Conservation (phyloP, 2,888 invertebrate genomes). For the Dryobotodes eremita region DNA sequence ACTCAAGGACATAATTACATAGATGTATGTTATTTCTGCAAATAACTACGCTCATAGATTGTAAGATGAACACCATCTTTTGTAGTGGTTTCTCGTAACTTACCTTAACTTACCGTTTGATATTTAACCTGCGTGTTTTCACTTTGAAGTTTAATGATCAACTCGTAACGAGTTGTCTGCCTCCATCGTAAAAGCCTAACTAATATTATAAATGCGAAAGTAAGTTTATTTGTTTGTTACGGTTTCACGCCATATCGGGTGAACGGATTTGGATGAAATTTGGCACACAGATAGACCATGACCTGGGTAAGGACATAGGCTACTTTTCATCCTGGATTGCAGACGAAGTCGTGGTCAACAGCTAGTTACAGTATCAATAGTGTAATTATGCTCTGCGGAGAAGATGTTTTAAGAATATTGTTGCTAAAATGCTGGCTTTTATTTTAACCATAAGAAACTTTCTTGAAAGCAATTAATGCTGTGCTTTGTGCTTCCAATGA, state of each 20-base stretch:
- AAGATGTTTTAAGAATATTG: background rate
- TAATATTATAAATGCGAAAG: no score
- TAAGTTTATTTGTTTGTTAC: no score
- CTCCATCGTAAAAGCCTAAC: background rate
- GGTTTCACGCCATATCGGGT: no score
- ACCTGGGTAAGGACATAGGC: no score
- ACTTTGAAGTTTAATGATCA: conserved; percentile 42
- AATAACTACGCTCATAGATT: conserved; percentile 8
- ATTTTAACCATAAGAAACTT: background rate
- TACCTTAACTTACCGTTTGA: conserved; percentile 40
- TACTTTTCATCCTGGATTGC: no score
- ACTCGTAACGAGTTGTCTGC: conserved; percentile 14
- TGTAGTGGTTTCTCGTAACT: conserved; percentile 23
- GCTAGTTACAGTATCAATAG: background rate
- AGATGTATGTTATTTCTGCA: conserved; percentile 5
- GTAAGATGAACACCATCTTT: conserved; percentile 21
- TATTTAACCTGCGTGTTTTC: conserved; percentile 39
- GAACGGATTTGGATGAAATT: no score
- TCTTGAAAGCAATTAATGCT: background rate
- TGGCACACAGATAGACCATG: no score
- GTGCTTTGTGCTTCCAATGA: background rate
- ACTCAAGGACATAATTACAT: background rate
- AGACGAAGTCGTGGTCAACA: no score
- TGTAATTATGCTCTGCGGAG: background rate
- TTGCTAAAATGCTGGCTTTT: background rate